Evolutionary conservation across 2,888 invertebrate species (phyloP).

Genomic region (Pseudoips prasinana): DNA sequence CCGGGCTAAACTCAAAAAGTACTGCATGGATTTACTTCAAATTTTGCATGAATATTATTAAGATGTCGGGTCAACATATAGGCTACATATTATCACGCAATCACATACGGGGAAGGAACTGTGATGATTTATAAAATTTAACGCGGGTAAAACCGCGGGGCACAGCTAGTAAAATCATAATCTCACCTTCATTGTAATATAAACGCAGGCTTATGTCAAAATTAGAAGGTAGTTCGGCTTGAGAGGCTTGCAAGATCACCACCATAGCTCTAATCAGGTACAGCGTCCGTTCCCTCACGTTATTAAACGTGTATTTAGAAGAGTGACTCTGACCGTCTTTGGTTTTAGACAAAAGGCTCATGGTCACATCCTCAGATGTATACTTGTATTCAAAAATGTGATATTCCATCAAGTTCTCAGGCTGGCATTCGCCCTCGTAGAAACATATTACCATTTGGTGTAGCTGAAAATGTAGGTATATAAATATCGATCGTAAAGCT

Average conservation of each 20-base stretch:
- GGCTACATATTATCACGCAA: too few relatives aligned
- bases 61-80: too few relatives aligned
- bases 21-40: too few relatives aligned
- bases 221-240: constrained; percentile 33
- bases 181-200: constrained; percentile 65
- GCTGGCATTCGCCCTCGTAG: constrained; percentile 54
- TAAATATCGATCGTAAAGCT: not conserved
- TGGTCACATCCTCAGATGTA: constrained; percentile 40
- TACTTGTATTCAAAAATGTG: constrained; percentile 63
- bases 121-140: too few relatives aligned
- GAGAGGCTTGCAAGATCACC: constrained; percentile 43
- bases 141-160: too few relatives aligned
- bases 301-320: constrained; percentile 44
- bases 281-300: constrained; percentile 45
- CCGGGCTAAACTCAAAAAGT: too few relatives aligned
- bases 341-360: constrained; percentile 47
- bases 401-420: constrained; percentile 61
- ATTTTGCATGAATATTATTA: too few relatives aligned
- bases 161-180: too few relatives aligned
- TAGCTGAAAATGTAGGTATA: constrained; percentile 47
- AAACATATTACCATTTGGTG: constrained; percentile 64
- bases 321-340: constrained; percentile 27
- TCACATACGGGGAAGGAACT: too few relatives aligned
- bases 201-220: constrained; percentile 57
- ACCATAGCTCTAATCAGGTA: constrained; percentile 48